Evolutionary conservation across 2,888 invertebrate genomes (phyloP).

Genomic region (Gandaritis pyraliata): DNA sequence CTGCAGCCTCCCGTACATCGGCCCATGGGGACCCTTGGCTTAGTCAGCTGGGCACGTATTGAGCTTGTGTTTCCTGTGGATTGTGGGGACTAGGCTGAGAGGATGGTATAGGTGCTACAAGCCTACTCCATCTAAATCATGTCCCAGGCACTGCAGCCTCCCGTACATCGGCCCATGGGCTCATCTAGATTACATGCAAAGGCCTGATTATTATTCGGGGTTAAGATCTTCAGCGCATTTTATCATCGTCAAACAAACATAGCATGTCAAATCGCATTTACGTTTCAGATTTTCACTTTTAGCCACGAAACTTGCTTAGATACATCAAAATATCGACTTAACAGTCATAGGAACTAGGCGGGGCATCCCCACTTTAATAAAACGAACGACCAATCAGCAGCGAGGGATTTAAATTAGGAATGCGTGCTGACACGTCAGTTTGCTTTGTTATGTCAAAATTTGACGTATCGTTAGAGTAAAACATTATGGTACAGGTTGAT

Average conservation of each 20-base stretch:
- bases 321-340: constrained; percentile 23
- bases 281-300: constrained; percentile 29
- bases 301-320: constrained; percentile 7
- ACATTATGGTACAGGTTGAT: constrained; percentile 60
- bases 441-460: constrained; percentile 63
- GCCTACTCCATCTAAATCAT: no score
- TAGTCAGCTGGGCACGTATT: no score
- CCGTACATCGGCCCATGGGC: no score
- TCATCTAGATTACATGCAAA: no score
- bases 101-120: no score
- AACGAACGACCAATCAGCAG: constrained; percentile 58
- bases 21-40: no score
- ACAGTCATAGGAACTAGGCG: constrained; percentile 49
- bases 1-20: no score
- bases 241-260: constrained; percentile 6
- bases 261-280: constrained; percentile 14
- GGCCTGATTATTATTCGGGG: no score
- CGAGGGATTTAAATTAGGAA: constrained; percentile 61
- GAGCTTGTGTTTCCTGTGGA: no score
- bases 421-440: constrained; percentile 71
- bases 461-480: constrained; percentile 68
- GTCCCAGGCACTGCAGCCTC: no score
- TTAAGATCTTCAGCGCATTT: background rate
- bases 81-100: no score
- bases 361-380: constrained; percentile 43